Base-by-base conservation (phyloP, 2,888 invertebrate genomes). In the Luperina nickerlii region DNA sequence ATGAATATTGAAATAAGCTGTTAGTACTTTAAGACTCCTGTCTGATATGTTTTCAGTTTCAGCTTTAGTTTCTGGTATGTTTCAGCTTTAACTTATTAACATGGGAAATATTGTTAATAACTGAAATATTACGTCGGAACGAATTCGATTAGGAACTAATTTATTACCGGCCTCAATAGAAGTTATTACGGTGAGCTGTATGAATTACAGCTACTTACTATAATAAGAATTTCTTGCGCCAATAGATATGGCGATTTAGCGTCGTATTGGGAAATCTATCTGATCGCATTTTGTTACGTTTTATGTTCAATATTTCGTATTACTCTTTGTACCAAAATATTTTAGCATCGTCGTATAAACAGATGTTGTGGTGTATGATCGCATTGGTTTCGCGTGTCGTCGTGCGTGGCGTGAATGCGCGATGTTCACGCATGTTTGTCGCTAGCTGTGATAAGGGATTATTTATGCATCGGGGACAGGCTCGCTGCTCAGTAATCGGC, bases 391-490 rank as follows among this genome's bases (percentile, higher is more conserved):
- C 54, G 73, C 78, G 82, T 73, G 74, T 79, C n/a, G 74, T 71
- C 80, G 84, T 83, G 83, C 83, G 82, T 86, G 88, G 85, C 82
- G 78, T 87, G 85, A 79, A 83, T 85, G 80, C 74, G 77, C 79
- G 79, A 83, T 88, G 84, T 88, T 88, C 89, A 88, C 84, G 89
- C 89, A 85, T 87, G 87, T 88, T 82, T 85, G 87, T 86, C 51
- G 69, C 67, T 88, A 74, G 88, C 82, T 85, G 83, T 90, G 93
- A 93, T 94, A 93, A 92, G 92, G 91, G 86, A 91, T 92, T 93
- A 94, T 93, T 93, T 93, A 95, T 94, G 93, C 92, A 94, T 91
- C 87, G 91, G 89, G 93, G 91, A 91, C 93, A 88, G 77, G 76
- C 80, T 80, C 74, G 54, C 60, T 79, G 78, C 70, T 73, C 67